Evolutionary conservation across 2,113 vertebrate species (phyloP).

Genomic region (Nanorana parkeri): DNA sequence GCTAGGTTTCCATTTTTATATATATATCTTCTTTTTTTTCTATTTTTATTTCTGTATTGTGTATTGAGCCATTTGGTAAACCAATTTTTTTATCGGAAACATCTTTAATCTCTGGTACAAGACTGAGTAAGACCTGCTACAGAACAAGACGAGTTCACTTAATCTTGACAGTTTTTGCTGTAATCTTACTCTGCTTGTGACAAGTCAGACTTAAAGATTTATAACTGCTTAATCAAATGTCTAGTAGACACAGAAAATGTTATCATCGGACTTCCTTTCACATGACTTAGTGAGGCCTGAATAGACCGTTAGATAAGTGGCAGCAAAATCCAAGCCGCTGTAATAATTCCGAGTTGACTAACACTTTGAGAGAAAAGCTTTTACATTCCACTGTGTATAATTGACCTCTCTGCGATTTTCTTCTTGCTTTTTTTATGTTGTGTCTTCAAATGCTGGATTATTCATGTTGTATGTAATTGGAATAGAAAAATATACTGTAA

Average conservation of each 20-base stretch:
- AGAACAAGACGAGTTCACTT: slow-evolving; percentile 87
- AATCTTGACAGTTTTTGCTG: slow-evolving; percentile 87
- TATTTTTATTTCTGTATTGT: slow-evolving; percentile 61
- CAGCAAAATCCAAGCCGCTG: slow-evolving; percentile 70
- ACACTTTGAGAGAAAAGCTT: slow-evolving; percentile 58
- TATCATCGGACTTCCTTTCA: slow-evolving; percentile 83
- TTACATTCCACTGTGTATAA: slow-evolving; percentile 17
- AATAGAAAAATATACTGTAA: no score
- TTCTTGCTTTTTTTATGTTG: neutral
- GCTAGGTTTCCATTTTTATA: slow-evolving; percentile 31
- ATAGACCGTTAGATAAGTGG: slow-evolving; percentile 82
- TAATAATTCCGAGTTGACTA: slow-evolving; percentile 74
- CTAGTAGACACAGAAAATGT: slow-evolving; percentile 85
- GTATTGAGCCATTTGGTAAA: slow-evolving; percentile 73
- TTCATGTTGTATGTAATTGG: no score
- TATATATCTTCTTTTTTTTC: slow-evolving; percentile 58
- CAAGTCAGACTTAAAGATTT: slow-evolving; percentile 86
- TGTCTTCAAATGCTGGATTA: no score
- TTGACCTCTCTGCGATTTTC: neutral
- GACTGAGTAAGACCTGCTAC: slow-evolving; percentile 81
- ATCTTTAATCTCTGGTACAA: slow-evolving; percentile 84
- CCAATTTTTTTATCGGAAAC: slow-evolving; percentile 74
- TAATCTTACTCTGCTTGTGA: slow-evolving; percentile 85
- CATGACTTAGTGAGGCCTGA: slow-evolving; percentile 83
- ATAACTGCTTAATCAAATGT: slow-evolving; percentile 89